A percentile compares a stretch with the other conserved stretches of the same genome.
Evolutionary conservation across 2,113 vertebrate genomes (phyloP).

Genomic region (rat (Rattus norvegicus)): DNA sequence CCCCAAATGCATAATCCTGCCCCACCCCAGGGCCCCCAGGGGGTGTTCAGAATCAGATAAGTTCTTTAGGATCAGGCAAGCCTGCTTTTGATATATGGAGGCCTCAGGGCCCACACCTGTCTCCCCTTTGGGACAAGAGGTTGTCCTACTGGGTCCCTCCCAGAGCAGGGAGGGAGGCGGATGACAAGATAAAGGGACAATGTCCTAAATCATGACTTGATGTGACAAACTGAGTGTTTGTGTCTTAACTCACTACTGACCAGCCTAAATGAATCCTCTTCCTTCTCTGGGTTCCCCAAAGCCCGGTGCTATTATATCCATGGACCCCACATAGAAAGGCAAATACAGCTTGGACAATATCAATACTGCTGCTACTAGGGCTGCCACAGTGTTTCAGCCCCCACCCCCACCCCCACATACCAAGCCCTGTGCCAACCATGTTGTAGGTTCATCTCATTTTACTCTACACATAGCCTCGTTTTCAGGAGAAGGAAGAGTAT

Average conservation of each 20-base stretch:
- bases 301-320: neutral
- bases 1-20: neutral
- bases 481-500: neutral
- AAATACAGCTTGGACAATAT: neutral
- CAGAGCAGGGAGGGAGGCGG: neutral
- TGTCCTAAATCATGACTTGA: neutral
- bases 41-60: conserved; percentile 14
- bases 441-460: neutral
- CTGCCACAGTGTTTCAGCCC: conserved; percentile 44
- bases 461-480: conserved; percentile 29
- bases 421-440: conserved; percentile 51
- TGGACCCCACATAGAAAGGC: neutral
- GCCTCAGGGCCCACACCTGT: conserved; percentile 45
- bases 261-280: neutral
- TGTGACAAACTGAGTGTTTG: neutral
- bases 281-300: neutral
- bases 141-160: neutral
- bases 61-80: neutral
- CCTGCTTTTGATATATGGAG: neutral
- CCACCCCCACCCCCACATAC: neutral
- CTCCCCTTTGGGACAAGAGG: conserved; percentile 28
- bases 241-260: neutral
- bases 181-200: neutral
- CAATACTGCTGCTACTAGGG: neutral
- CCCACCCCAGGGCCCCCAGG: neutral